phyloP scores from a whole-genome alignment of 2,797 vertebrate species.

The Odontamblyopus lacepedii region DNA sequence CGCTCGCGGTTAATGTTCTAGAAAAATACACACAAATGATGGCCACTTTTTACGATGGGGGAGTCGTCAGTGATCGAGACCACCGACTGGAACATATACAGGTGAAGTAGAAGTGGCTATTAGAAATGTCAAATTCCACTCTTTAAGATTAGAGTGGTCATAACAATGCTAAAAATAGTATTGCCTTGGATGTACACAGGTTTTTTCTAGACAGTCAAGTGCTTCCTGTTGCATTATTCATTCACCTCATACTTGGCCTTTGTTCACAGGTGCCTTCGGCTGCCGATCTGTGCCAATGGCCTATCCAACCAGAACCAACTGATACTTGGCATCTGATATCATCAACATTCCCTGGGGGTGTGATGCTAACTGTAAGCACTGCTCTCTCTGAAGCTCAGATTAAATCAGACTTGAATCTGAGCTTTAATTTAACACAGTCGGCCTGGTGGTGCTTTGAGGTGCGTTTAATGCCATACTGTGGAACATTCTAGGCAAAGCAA shows the following conservation, averaged over 20 bases:
- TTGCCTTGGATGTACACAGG: not conserved
- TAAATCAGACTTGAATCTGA: too few relatives aligned
- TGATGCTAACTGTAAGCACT: too few relatives aligned
- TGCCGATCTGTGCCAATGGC: not conserved
- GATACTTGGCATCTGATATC: too few relatives aligned
- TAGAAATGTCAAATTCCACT: not conserved
- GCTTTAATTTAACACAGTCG: too few relatives aligned
- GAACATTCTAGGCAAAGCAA: not conserved
- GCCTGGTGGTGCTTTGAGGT: too few relatives aligned
- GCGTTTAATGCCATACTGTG: not conserved
- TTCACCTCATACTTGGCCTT: not conserved
- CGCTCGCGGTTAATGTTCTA: not conserved
- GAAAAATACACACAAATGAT: constrained; percentile 5
- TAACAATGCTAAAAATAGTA: not conserved
- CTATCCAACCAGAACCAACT: not conserved
- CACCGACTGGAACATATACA: not conserved
- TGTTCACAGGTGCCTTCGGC: not conserved
- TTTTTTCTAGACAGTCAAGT: not conserved
- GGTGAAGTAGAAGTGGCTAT: not conserved
- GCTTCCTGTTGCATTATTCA: not conserved
- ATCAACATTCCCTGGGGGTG: too few relatives aligned
- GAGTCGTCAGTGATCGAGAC: not conserved
- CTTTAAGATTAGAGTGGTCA: not conserved
- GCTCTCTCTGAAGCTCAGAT: too few relatives aligned
- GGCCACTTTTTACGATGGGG: not conserved